Evolutionary conservation across 2,113 vertebrate species (phyloP).

Genomic region (Pygoscelis adeliae): DNA sequence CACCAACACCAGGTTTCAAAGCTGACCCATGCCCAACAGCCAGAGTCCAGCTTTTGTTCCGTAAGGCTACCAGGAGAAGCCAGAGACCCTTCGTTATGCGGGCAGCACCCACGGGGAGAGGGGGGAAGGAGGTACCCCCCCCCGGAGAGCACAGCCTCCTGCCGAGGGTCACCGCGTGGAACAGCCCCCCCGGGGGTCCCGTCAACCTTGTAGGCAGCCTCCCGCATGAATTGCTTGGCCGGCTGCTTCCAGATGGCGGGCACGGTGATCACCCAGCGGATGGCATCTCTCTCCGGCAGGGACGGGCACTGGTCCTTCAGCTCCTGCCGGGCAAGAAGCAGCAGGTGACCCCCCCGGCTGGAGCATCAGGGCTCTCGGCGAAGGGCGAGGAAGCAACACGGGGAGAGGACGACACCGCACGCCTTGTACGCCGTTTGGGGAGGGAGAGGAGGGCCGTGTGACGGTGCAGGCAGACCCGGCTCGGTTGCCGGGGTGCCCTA

Average conservation of each 20-base stretch:
- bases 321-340: constrained; percentile 73
- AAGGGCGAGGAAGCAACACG: not conserved
- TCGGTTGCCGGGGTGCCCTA: not conserved
- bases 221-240: constrained; percentile 98
- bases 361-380: accelerated
- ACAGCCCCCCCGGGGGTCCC: accelerated
- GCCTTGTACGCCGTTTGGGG: accelerated
- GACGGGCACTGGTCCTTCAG: constrained; percentile 87
- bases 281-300: constrained; percentile 74
- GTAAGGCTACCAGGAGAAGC: not conserved
- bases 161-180: accelerated
- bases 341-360: too few species aligned
- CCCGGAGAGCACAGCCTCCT: accelerated
- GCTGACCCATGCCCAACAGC: too few species aligned
- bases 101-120: not conserved
- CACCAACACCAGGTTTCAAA: too few species aligned
- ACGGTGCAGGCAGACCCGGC: not conserved
- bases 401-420: accelerated
- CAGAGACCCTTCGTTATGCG: accelerated
- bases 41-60: not conserved
- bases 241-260: constrained; percentile 97
- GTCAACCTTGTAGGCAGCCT: constrained; percentile 93
- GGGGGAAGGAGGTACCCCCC: too few species aligned
- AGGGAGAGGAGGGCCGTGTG: not conserved
- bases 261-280: constrained; percentile 96